These are phyloP conservation scores for Dyspetes luteomarginatus DNA, from an alignment of 2,888 invertebrate species.

Conservation along the genomic window DNA sequence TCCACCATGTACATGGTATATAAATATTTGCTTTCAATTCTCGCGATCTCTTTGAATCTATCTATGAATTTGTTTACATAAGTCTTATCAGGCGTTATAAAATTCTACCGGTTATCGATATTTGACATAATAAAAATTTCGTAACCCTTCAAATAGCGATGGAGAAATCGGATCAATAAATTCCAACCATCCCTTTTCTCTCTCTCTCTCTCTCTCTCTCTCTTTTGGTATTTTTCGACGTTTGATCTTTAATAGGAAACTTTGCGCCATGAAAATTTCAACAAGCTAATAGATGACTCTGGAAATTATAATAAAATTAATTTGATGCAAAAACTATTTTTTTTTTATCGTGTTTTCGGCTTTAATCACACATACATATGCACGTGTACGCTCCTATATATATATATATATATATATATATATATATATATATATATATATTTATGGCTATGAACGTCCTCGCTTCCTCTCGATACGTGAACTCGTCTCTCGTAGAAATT, in stretches of 20 bases:
- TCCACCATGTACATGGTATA: background rate
- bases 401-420: too few relatives aligned
- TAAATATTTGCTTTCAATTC: constrained; percentile 1
- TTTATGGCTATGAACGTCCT: too few relatives aligned
- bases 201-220: background rate
- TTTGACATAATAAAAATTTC: constrained; percentile 1
- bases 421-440: too few relatives aligned
- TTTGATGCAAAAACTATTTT: too few relatives aligned
- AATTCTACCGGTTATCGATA: constrained; percentile 9
- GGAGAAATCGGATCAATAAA: constrained; percentile 19
- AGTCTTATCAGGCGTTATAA: background rate
- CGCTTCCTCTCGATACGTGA: background rate
- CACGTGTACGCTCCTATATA: too few relatives aligned
- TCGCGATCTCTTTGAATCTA: constrained; percentile 48
- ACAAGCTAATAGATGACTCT: too few relatives aligned
- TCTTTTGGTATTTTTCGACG: too few relatives aligned
- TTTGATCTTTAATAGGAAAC: too few relatives aligned
- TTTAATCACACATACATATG: too few relatives aligned
- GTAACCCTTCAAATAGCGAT: background rate
- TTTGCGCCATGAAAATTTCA: too few relatives aligned
- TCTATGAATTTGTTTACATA: constrained; percentile 35
- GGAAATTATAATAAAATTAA: too few relatives aligned
- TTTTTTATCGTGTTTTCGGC: too few relatives aligned
- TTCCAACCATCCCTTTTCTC: background rate
- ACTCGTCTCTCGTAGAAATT: background rate